Base-by-base conservation (phyloP, 2,888 invertebrate genomes). In the Drosophila paracracens region DNA sequence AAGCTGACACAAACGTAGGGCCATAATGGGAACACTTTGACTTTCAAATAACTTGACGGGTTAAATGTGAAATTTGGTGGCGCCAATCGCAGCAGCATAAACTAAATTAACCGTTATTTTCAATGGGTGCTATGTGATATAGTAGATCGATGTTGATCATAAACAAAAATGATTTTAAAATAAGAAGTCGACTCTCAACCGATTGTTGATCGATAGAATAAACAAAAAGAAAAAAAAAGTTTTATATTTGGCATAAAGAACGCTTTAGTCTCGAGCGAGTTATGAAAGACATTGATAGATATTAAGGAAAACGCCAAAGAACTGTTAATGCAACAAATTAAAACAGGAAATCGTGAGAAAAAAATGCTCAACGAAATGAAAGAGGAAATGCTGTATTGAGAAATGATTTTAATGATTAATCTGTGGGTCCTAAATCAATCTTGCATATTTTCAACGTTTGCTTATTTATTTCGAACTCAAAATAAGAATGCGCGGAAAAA, bases 401-500 rank as follows among this genome's bases (percentile, higher is more conserved):
- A 25, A 48, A 46, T 33, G 16, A 46, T 21, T 67, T 43, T 2
- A 13, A 33, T 67, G n/a, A 5, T 36, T 46, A 25, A 46, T 43
- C 54, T 25, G 4, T 18, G 27, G 38, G n/a, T 43, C 18, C 13
- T 57, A 65, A 65, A 76, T 71, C 51, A 71, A 58, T 27, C 52
- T 33, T 25, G 54, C 43, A 71, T 27, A 53, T 38, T 31, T 65
- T 50, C 61, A 10, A 4, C n/a, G 16, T 1, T 2, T 21, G 43
- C 38, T 61, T 61, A 64, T 70, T 65, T 70, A 61, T 69, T 52
- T 35, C 54, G 63, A 62, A 38, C 27, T 50, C 31, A 31, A 52
- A 74, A 74, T 58, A 70, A 46, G 59, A 74, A 62, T 36, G n/a
- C 48, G 33, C 31, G 25, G 31, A 53, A 52, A 25, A 60, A 56